These are phyloP conservation scores for Leucopsar rothschildi DNA, from an alignment of 2,113 vertebrate genomes.

Conservation along the genomic window DNA sequence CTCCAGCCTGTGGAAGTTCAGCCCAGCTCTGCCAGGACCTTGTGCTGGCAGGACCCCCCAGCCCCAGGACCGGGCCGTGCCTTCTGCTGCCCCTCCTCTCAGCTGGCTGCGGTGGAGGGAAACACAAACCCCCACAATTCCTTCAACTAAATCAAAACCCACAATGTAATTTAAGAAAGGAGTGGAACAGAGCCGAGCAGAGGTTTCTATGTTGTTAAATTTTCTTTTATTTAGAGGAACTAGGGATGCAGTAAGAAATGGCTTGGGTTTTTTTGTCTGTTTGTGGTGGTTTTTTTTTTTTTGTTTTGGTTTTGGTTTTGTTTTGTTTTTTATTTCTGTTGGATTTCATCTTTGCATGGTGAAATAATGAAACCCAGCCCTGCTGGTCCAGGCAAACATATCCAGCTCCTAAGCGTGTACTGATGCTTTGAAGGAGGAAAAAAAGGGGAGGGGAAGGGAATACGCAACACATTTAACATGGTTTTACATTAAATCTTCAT, in stretches of 20 bases:
- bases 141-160: background rate
- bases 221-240: background rate
- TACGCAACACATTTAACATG: background rate
- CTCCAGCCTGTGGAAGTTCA: background rate
- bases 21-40: background rate
- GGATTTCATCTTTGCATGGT: background rate
- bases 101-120: too few species aligned
- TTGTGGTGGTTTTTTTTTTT: too few species aligned
- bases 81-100: background rate
- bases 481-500: background rate
- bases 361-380: background rate
- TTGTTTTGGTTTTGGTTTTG: background rate
- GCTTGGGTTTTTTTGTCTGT: background rate
- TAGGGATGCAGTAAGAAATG: background rate
- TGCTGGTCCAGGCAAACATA: background rate
- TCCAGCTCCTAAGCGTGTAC: background rate
- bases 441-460: too few species aligned
- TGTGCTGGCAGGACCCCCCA: too few species aligned
- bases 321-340: background rate
- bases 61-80: accelerated
- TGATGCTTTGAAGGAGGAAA: background rate
- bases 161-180: background rate
- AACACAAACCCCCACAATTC: background rate
- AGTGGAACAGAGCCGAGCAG: background rate
- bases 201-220: background rate